A percentile compares a stretch with the other conserved stretches of the same genome.
Conservation (phyloP, 2,888 invertebrate species). For the Ctenicera cuprea region DNA sequence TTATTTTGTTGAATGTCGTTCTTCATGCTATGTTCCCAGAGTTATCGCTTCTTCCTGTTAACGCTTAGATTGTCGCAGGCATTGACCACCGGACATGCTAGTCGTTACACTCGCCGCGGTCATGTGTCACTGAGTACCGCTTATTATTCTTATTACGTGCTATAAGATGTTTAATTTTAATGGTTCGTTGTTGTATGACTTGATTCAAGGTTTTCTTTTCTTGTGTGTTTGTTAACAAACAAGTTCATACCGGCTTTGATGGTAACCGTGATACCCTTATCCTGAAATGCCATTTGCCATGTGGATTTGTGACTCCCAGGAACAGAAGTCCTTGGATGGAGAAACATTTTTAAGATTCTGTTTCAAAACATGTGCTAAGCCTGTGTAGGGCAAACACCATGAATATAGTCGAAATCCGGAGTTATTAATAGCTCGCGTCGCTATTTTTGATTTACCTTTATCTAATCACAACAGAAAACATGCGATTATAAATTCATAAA, state of each 20-base stretch:
- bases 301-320: not conserved
- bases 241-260: conserved; percentile 15
- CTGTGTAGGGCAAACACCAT: too few species aligned
- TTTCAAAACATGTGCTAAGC: not conserved
- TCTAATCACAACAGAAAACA: too few species aligned
- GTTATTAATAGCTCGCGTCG: too few species aligned
- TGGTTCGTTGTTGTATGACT: conserved; percentile 48
- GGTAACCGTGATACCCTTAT: not conserved
- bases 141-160: conserved; percentile 62
- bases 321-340: not conserved
- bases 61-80: conserved; percentile 65
- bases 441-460: too few species aligned
- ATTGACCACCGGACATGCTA: conserved; percentile 68
- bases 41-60: conserved; percentile 67
- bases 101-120: conserved; percentile 63
- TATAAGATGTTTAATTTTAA: conserved; percentile 58
- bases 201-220: conserved; percentile 47
- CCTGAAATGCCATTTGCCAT: conserved; percentile 21
- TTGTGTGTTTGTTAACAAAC: conserved; percentile 30
- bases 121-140: conserved; percentile 63
- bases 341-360: not conserved
- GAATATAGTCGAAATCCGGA: too few species aligned
- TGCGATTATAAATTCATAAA: too few species aligned
- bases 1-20: conserved; percentile 40
- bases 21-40: conserved; percentile 64